These are phyloP conservation scores for Paradoxurus hermaphroditus DNA, from an alignment of 2,113 vertebrate species.

Conservation along the genomic window DNA sequence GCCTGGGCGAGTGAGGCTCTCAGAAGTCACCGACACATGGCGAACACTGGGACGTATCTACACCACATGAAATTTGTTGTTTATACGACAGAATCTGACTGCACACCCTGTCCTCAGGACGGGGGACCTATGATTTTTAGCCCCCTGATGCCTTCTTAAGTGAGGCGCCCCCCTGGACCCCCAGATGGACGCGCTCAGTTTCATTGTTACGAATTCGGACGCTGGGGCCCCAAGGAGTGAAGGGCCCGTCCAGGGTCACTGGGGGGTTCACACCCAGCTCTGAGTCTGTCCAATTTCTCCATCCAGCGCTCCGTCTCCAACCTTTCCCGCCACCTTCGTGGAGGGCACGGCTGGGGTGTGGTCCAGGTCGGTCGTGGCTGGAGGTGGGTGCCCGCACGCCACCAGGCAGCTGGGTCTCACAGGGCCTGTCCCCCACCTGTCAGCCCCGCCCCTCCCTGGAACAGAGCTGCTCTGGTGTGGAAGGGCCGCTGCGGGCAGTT, in stretches of 20 bases:
- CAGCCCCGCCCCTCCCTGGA: background rate
- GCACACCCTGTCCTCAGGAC: too few relatives aligned
- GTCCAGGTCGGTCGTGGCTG: background rate
- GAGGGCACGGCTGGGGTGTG: background rate
- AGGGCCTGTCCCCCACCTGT: background rate
- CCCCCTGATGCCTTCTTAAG: background rate
- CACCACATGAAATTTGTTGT: background rate
- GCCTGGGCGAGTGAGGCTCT: background rate
- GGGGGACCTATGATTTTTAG: background rate
- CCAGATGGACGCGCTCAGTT: background rate
- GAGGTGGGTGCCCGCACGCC: background rate
- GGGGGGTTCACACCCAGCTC: background rate
- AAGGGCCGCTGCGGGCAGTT: accelerated
- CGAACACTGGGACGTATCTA: background rate
- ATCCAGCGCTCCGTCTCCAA: background rate
- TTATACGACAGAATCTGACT: too few relatives aligned
- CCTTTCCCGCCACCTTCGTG: too few relatives aligned
- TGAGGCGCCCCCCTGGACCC: background rate
- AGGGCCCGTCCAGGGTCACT: background rate
- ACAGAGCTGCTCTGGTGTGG: too few relatives aligned
- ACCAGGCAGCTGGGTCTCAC: background rate
- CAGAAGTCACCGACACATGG: background rate
- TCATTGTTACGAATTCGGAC: too few relatives aligned
- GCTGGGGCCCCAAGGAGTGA: background rate
- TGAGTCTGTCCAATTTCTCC: background rate